Percentiles rank a stretch among this genome's conserved stretches.
These are phyloP conservation scores for Perca flavescens DNA, from an alignment of 2,113 vertebrate genomes.

Conservation along the genomic window DNA sequence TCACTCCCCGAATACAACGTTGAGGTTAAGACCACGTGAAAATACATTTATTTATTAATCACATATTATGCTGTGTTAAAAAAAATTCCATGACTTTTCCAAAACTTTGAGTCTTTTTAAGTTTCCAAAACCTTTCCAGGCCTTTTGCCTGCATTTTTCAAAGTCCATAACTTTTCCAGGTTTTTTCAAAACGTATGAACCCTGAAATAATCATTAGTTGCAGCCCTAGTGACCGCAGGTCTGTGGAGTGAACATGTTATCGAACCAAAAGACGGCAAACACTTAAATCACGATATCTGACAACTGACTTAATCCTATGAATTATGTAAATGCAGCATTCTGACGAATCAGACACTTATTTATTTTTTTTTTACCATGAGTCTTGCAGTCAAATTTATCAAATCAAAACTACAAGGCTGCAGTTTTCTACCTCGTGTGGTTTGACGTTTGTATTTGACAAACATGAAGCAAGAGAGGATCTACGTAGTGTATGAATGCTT, in stretches of 20 bases:
- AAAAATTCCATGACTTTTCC: no score
- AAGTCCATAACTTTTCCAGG: no score
- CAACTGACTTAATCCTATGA: neutral
- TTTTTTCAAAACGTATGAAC: no score
- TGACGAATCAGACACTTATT: neutral
- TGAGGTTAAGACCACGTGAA: no score
- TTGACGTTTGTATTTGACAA: neutral
- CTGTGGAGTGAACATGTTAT: neutral
- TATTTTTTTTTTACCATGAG: neutral
- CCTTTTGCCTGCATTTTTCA: no score
- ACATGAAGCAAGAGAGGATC: neutral
- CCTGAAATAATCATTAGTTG: neutral
- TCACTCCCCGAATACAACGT: no score
- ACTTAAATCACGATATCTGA: neutral
- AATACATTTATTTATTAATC: no score
- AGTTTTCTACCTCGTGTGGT: neutral
- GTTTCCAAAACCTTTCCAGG: no score
- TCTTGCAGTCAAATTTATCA: neutral
- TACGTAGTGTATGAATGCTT: neutral
- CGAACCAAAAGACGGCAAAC: neutral
- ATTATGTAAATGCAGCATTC: slow-evolving; percentile 1
- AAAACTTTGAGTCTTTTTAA: no score
- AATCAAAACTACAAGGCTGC: neutral
- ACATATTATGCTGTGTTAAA: no score
- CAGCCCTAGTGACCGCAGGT: neutral